Base-by-base conservation (phyloP, 2,888 invertebrate species). In the Macaria liturata region DNA sequence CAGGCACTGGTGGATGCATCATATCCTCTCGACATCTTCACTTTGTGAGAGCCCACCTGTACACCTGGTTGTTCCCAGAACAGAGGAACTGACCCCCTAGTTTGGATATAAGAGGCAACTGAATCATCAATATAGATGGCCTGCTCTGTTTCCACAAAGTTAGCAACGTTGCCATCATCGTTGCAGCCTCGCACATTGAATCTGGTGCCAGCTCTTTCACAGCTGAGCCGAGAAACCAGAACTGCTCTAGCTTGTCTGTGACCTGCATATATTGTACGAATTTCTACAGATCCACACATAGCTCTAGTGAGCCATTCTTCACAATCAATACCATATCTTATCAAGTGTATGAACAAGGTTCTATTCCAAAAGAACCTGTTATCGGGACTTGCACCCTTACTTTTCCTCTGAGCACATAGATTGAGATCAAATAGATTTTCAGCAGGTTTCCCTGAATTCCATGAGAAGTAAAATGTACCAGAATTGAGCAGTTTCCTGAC, bases 101-200 rank as follows among this genome's bases (percentile, higher is more conserved):
- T 98, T 89, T 97, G 97, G 8, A 99, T 92, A 79, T 96, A 97
- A 4, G 98, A 98, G 4, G 97, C 94, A 4, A 98, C 95, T 77
- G 97, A 96, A 74, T 98, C 96, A 80, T 99, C 99, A 72, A 97
- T 93, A 79, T 95, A 97, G 71, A 98, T 96, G 9, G 98, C 97
- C 93, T 99, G 99, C 88, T 99, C 99, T 0, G 99, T 99, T 94
- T 99, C 99, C 34, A 99, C 99, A 93, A 99, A 99, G 93, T 99
- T 99, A 1, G 99, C 99, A 9, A 99, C 99, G 92, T 98, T 97
- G 0, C 99, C 99, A 83, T 98, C 98, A 90, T 99, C 99, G 88
- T 99, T 99, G 66, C 97, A 97, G n/a, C 99, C 99, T 67, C 99
- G 93, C 0, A 99, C 99, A 92, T 99, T 99, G 83, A 99, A 99